phyloP scores from a whole-genome alignment of 2,113 vertebrate species.

The Xenotilapia longispinis region DNA sequence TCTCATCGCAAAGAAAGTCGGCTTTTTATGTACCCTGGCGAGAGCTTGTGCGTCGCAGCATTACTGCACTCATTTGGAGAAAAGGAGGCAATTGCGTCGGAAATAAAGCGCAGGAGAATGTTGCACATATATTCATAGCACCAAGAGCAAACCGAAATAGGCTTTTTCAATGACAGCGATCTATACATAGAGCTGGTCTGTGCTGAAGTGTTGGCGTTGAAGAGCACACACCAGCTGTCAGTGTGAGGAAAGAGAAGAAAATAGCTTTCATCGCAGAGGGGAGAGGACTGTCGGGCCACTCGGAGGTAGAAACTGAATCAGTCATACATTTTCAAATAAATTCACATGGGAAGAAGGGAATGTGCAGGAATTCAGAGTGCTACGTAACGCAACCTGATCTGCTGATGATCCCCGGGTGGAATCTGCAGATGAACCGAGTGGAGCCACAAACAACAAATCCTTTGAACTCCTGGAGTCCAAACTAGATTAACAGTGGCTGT shows the following conservation, averaged over 20 bases:
- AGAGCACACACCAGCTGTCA: constrained; percentile 63
- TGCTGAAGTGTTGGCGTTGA: constrained; percentile 60
- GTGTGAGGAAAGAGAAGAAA: constrained; percentile 53
- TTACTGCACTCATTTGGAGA: constrained; percentile 40
- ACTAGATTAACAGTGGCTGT: constrained; percentile 38
- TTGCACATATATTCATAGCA: constrained; percentile 54
- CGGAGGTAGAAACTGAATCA: constrained; percentile 42
- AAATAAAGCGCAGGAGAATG: constrained; percentile 30
- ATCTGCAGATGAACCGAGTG: constrained; percentile 2
- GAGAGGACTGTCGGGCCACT: constrained; percentile 33
- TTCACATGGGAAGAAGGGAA: constrained; percentile 35
- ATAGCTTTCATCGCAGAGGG: constrained; percentile 55
- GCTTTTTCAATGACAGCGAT: constrained; percentile 38
- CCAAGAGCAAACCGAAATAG: constrained; percentile 31
- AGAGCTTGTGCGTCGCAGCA: constrained; percentile 47
- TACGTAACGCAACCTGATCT: neutral
- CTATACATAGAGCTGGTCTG: constrained; percentile 61
- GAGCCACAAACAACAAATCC: constrained; percentile 27
- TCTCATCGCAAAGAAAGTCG: constrained; percentile 40
- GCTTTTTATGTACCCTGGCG: constrained; percentile 33
- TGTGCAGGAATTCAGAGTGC: constrained; percentile 17
- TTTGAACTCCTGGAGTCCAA: constrained; percentile 19
- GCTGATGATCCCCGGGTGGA: constrained; percentile 13
- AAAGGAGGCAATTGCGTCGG: constrained; percentile 26
- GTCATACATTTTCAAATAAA: constrained; percentile 48